Conservation (phyloP, 2,797 vertebrate species). For the Avahi laniger region DNA sequence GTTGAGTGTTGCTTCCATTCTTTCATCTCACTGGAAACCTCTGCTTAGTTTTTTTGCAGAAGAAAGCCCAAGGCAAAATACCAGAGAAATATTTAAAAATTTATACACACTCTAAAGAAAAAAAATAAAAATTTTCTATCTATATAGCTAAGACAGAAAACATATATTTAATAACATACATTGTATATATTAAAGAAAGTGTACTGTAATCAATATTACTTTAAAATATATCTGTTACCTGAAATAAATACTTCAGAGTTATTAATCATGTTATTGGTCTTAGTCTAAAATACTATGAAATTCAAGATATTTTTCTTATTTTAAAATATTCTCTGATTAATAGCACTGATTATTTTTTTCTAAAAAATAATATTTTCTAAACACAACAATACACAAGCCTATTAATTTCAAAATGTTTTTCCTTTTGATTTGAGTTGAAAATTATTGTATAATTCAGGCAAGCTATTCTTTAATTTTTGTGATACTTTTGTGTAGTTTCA, state of each 20-base stretch:
- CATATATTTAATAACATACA: not conserved
- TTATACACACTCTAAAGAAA: not conserved
- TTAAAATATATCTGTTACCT: not conserved
- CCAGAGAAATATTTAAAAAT: slow-evolving; percentile 19
- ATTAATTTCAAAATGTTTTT: not conserved
- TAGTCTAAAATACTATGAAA: not conserved
- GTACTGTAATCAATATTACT: not conserved
- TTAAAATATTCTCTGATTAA: not conserved
- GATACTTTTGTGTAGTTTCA: not conserved
- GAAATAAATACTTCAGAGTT: not conserved
- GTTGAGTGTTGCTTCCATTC: not conserved
- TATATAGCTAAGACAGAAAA: not conserved
- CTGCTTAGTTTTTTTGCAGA: slow-evolving; percentile 22
- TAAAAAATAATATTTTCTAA: not conserved
- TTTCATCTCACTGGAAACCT: not conserved
- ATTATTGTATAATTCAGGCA: not conserved
- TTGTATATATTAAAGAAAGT: not conserved
- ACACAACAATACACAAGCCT: not conserved
- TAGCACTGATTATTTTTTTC: not conserved
- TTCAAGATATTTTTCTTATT: not conserved
- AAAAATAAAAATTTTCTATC: not conserved
- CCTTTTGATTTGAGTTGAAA: slow-evolving; percentile 20
- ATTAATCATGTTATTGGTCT: not conserved
- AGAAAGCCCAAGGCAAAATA: slow-evolving; percentile 1
- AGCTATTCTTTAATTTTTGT: not conserved